Base-by-base conservation (phyloP, 2,113 vertebrate genomes). In the Dicrurus megarhynchus region DNA sequence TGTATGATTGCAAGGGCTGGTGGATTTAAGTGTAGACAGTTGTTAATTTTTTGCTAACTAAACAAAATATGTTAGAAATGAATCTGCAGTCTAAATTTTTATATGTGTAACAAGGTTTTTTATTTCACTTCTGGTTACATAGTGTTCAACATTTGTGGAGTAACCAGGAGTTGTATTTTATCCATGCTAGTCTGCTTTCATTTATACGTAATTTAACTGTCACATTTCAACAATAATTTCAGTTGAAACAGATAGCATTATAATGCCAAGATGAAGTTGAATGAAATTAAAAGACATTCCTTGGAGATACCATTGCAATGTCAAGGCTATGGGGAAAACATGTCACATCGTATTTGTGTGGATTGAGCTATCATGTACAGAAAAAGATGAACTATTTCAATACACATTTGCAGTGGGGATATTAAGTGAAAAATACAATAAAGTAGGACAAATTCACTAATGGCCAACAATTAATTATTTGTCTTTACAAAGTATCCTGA, bases 151-250 rank as follows among this genome's bases (percentile, higher is more conserved):
- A 44, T 42, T 21, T 50, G 46, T 46, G 68, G n/a, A 69, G 28
- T 33, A 95, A 93, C 71, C 37, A 47, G 21, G 68, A 60, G 13
- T 46, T 86, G 23, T 89, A 33, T 46, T 78, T 79, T 78, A 87
- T 76, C 21, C 69, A 22, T 53, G 46, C 26, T 96, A 88, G 96
- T 92, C 84, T 89, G 24, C 16, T 95, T 95, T 21, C 27, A 84
- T 56, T 93, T 64, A 37, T 63, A 84, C 42, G 20, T 44, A 89
- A 96, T 84, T 87, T 44, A 85, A 27, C 33, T 82, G 33, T 56
- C 85, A 96, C 53, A 77, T 91, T 95, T 96, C 61, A 93, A 28
- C 39, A 92, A 84, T 28, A 92, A 68, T 74, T 93, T 93, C 63
- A 89, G 56, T 86, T 71, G 90, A 90, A 96, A 94, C 3, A 81